phyloP scores from a whole-genome alignment of 1,140 invertebrate species.

The Theocolax elegans region DNA sequence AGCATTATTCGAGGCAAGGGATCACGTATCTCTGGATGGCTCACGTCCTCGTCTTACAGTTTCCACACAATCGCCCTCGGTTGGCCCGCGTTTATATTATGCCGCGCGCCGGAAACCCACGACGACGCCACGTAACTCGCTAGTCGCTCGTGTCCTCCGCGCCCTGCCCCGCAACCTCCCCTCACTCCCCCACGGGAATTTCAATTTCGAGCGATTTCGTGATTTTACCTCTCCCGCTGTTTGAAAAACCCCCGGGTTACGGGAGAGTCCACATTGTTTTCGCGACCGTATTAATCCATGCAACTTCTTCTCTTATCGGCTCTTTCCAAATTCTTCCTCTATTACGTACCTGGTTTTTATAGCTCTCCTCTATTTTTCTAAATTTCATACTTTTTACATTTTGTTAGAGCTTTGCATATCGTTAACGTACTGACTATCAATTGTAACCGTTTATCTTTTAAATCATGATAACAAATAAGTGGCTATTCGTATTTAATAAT shows the following conservation, averaged over 20 bases:
- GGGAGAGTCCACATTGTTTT: background rate
- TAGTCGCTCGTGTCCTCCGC: background rate
- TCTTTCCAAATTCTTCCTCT: too few species aligned
- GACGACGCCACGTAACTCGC: background rate
- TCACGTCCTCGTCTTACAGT: conserved; percentile 51
- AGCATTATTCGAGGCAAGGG: conserved; percentile 8
- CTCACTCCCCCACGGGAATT: background rate
- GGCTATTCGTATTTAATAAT: too few species aligned
- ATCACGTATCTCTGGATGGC: conserved; percentile 50
- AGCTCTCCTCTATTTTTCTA: too few species aligned
- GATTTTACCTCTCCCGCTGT: conserved; percentile 21
- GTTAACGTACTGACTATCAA: too few species aligned
- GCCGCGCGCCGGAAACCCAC: background rate
- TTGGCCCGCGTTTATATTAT: background rate
- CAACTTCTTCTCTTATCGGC: too few species aligned
- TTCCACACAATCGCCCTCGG: conserved; percentile 46
- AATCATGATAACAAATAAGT: too few species aligned
- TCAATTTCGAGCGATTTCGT: conserved; percentile 34
- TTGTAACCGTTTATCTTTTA: too few species aligned
- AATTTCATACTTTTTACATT: too few species aligned
- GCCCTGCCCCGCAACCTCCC: background rate
- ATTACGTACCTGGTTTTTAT: too few species aligned
- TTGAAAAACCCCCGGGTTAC: conserved; percentile 21
- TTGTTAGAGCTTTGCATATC: too few species aligned
- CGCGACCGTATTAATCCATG: too few species aligned